Conservation (phyloP, 37 sponge, comb jelly and placozoan species). For the Haliclona indistincta region DNA sequence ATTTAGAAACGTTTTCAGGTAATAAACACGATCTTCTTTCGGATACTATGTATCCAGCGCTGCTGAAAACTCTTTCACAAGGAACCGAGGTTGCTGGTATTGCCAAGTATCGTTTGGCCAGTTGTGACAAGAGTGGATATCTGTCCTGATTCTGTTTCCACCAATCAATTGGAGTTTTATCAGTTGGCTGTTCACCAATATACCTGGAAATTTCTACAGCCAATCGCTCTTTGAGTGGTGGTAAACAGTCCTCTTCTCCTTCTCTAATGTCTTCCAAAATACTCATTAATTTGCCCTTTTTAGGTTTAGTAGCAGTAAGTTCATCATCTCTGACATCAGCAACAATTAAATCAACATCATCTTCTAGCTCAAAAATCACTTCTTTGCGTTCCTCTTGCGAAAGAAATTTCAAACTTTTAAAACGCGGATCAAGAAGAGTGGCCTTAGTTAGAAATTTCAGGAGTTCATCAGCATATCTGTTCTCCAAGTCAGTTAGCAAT, state of each 20-base stretch:
- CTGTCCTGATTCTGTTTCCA: background rate
- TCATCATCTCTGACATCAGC: background rate
- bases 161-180: background rate
- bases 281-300: too few species aligned
- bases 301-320: background rate
- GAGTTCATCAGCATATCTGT: background rate
- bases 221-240: background rate
- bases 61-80: slow-evolving; percentile 20
- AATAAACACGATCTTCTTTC: slow-evolving; percentile 8
- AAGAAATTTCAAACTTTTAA: background rate
- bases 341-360: background rate
- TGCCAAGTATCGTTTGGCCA: slow-evolving; percentile 8
- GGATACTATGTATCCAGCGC: background rate
- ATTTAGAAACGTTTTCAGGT: background rate
- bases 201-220: background rate
- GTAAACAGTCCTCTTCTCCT: background rate
- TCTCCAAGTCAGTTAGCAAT: background rate
- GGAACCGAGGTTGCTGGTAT: slow-evolving; percentile 21
- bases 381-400: background rate
- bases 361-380: background rate
- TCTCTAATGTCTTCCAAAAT: too few species aligned
- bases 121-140: slow-evolving; percentile 4
- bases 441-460: slow-evolving; percentile 27
- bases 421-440: slow-evolving; percentile 19
- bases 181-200: slow-evolving; percentile 2